Base-by-base conservation (phyloP, 2,113 vertebrate genomes). In the Tamias sibiricus region DNA sequence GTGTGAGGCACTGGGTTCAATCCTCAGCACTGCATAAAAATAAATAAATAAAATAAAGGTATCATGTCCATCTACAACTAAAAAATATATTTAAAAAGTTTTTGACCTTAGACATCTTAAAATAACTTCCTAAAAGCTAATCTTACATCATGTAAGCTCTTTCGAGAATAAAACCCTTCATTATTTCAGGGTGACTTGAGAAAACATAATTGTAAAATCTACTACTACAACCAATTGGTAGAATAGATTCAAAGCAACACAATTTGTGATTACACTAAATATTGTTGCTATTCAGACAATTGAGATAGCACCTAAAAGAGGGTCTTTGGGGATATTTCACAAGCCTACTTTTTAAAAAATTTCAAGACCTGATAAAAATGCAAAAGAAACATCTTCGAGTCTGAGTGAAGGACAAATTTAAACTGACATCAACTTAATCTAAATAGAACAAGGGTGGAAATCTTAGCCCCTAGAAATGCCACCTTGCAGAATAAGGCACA, bases 371-470 rank as follows among this genome's bases (percentile, higher is more conserved):
- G 52, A 64, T 57, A 80, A 72, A 95, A 97, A 96, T 79, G 30
- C 71, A 87, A 94, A 97, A 68, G 35, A 80, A 84, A 92, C 62
- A 81, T 85, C 83, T 93, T 0, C n/a, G 28, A 80, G 30, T 77
- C 68, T 94, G 52, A 95, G 40, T 30, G 54, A 97, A 1, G 89
- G 59, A 57, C 28, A 22, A 68, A 35, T 87, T 84, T 84, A 90
- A 84, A 62, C 1, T 42, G 49, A 11, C 47, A 96, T 68, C 11
- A 90, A 57, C 52, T 94, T 81, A 66, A 57, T 35, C 20, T 80
- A 87, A 80, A 79, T 44, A 87, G 4, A 54, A 10, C 10, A 83
- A 80, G 49, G 42, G 20, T 87, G 22, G 85, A 85, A 82, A 91
- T 75, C 68, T 80, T 32, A 52, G n/a, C 62, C 44, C 35, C 37